Conservation (phyloP, 2,888 invertebrate genomes). For the Netelia melanura region DNA sequence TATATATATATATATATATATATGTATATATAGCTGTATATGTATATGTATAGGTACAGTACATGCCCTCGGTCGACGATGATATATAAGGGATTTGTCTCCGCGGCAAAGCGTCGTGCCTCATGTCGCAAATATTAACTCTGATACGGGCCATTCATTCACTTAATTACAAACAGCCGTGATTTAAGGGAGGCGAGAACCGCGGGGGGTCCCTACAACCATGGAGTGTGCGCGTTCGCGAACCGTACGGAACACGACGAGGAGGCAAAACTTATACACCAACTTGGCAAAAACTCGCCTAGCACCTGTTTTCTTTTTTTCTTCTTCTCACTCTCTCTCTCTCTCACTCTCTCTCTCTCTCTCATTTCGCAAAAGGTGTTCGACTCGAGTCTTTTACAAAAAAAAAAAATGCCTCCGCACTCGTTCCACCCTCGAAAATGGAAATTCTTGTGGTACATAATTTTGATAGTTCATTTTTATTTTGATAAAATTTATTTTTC, state of each 20-base stretch:
- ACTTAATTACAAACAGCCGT: constrained; percentile 85
- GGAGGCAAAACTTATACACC: background rate
- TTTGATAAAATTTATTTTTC: too few species aligned
- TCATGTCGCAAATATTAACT: constrained; percentile 85
- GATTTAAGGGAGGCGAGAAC: constrained; percentile 83
- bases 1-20: constrained; percentile 22
- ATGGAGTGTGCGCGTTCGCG: constrained; percentile 28
- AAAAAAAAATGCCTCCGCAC: background rate
- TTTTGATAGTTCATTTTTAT: constrained; percentile 15
- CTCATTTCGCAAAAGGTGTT: constrained; percentile 9
- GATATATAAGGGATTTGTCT: constrained; percentile 85
- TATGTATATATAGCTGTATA: background rate
- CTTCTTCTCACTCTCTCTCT: background rate
- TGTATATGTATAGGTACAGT: constrained; percentile 8
- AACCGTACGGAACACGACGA: background rate
- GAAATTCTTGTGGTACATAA: background rate
- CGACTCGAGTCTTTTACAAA: constrained; percentile 8
- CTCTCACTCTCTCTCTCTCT: background rate
- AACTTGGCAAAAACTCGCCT: background rate
- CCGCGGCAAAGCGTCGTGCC: constrained; percentile 83
- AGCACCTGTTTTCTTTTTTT: constrained; percentile 2
- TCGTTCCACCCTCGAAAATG: too few species aligned
- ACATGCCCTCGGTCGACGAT: constrained; percentile 72
- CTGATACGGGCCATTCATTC: constrained; percentile 85
- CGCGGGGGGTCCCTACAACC: constrained; percentile 78